Base-by-base conservation (phyloP, 2,113 vertebrate species). In the Ceyx cyanopectus region DNA sequence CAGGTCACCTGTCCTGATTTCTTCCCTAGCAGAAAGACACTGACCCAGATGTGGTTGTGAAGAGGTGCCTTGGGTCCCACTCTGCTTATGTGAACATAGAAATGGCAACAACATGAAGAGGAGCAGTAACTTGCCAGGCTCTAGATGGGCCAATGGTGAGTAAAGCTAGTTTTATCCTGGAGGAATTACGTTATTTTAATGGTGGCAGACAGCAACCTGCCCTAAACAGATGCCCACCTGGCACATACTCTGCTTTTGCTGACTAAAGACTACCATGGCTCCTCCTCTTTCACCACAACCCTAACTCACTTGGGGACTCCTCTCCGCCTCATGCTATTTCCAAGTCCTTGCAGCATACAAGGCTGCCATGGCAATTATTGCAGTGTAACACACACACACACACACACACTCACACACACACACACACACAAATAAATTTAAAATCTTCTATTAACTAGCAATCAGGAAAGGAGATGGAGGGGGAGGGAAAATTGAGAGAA, bases 311-410 rank as follows among this genome's bases (percentile, higher is more conserved):
- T 2, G 2, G 56, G 34, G 43, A 93, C 40, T 69, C 83, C 62
- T 75, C 53, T 92, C 61, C 43, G 87, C 27, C 80, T 83, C 48
- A 53, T 93, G 24, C 62, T 87, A 37, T 32, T 86, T 85, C 68
- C 56, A 83, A 83, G 37, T 40, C 53, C 51, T 85, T 63, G 30
- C 53, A 89, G 91, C 89, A 85, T n/a, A 73, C 67, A 80, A 76
- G 76, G 95, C 95, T 96, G 82, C 89, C 82, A 96, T 93, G 81
- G 75, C 67, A 95, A 95, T 94, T 94, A 93, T 53, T 91, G 65
- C 92, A 93, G n/a, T 53, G 78, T 90, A 92, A 91, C 68, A 85
- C 74, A 40, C 37, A 37, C 37, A 37, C 34, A 37, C 37, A 37
- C 37, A 37, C 37, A 37, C 34, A 37, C 37, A 37, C 37, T 9